phyloP scores from a whole-genome alignment of 2,797 vertebrate genomes.

The Graptemys geographica region DNA sequence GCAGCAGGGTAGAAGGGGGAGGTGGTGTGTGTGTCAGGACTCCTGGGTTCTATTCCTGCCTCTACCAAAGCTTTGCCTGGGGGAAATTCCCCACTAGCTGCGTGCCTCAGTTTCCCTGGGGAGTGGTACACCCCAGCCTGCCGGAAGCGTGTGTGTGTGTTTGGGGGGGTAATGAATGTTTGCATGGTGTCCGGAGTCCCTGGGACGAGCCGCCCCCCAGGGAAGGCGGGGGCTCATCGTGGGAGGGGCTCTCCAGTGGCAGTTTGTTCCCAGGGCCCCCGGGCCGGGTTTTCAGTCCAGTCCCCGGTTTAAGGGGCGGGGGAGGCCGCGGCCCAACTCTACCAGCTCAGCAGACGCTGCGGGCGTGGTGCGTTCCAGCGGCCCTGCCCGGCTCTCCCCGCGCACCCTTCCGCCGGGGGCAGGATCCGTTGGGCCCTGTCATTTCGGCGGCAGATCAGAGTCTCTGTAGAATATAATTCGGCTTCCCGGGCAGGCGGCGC shows the following conservation, averaged over 20 bases:
- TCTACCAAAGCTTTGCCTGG: background rate
- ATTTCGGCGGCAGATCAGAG: slow-evolving; percentile 28
- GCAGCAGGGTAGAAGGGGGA: no score
- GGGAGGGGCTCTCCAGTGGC: no score
- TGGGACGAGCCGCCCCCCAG: background rate
- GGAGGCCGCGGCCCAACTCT: background rate
- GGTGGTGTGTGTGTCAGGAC: background rate
- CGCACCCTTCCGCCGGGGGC: background rate
- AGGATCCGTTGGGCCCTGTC: background rate
- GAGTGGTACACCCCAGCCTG: background rate
- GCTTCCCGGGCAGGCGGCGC: background rate
- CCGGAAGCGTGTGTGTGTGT: no score
- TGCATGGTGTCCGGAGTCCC: background rate
- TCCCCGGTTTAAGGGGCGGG: background rate
- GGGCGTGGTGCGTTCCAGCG: background rate
- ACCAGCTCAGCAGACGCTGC: background rate
- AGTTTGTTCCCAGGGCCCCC: background rate
- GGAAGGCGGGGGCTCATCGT: fast-evolving
- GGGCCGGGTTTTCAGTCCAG: no score
- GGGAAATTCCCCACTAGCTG: background rate
- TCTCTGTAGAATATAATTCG: background rate
- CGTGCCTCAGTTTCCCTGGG: background rate
- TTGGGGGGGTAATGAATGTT: background rate
- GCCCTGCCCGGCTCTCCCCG: background rate
- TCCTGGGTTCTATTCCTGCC: background rate